Conservation (phyloP, 2,113 vertebrate genomes). For the Corythoichthys haematopterus region DNA sequence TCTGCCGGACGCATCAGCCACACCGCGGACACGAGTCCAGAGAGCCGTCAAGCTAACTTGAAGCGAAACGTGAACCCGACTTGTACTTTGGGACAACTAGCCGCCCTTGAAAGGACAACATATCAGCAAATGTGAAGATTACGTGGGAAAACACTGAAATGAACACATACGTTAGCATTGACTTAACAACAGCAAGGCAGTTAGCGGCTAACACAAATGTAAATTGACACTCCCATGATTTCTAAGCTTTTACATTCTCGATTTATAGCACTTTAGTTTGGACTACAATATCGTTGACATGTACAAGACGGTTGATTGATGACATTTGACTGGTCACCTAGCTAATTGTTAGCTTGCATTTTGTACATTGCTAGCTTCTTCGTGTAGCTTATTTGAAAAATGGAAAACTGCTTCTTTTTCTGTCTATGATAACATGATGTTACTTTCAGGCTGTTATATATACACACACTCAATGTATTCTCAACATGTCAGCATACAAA, state of each 20-base stretch:
- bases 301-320: background rate
- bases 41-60: background rate
- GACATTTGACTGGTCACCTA: background rate
- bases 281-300: background rate
- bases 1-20: slow-evolving; percentile 2
- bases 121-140: background rate
- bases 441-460: background rate
- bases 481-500: background rate
- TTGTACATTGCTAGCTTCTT: background rate
- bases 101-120: background rate
- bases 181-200: background rate
- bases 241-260: background rate
- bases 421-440: background rate
- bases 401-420: background rate
- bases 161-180: background rate
- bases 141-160: background rate
- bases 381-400: too few relatives aligned
- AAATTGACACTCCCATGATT: background rate
- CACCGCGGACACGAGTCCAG: background rate
- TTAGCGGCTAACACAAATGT: background rate
- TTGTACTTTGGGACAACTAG: background rate
- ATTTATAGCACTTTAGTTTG: background rate
- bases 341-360: background rate
- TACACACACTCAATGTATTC: background rate
- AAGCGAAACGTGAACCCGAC: background rate